Evolutionary conservation across 2,113 vertebrate species (phyloP).

Genomic region (Coregonus clupeaformis): DNA sequence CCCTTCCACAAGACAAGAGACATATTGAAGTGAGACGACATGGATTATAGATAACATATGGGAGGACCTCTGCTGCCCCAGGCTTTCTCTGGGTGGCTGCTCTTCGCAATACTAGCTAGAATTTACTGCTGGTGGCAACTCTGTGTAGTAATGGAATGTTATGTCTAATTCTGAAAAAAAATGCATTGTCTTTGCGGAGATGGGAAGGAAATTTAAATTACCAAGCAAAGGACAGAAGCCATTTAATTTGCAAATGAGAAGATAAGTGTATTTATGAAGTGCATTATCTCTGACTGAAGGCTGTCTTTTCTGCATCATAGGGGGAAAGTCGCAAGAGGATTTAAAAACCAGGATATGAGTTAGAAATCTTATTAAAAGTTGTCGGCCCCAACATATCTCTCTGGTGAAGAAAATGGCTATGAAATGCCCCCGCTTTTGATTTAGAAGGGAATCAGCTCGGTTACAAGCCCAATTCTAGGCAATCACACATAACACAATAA

Average conservation of each 20-base stretch:
- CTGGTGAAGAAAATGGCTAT: background rate
- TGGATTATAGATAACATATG: slow-evolving; percentile 25
- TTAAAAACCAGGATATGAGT: slow-evolving; percentile 5
- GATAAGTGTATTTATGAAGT: slow-evolving; percentile 38
- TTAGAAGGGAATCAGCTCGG: background rate
- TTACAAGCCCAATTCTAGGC: background rate
- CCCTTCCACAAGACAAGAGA: background rate
- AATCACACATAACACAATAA: slow-evolving; percentile 4
- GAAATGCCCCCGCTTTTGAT: background rate
- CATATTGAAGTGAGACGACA: background rate
- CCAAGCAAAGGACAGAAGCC: slow-evolving; percentile 41
- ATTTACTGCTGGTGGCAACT: slow-evolving; percentile 37
- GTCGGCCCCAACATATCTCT: background rate
- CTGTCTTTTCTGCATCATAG: background rate
- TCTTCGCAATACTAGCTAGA: slow-evolving; percentile 22
- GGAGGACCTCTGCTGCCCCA: too few species aligned
- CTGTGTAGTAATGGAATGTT: slow-evolving; percentile 32
- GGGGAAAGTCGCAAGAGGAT: slow-evolving; percentile 5
- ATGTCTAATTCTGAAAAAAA: slow-evolving; percentile 31
- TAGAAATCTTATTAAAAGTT: slow-evolving; percentile 3
- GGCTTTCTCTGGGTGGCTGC: too few species aligned
- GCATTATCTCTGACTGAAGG: slow-evolving; percentile 5
- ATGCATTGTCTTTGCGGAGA: background rate
- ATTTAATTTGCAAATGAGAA: slow-evolving; percentile 59
- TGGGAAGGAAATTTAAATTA: slow-evolving; percentile 34